phyloP scores from a whole-genome alignment of 2,113 vertebrate genomes.

The Macaca nemestrina region DNA sequence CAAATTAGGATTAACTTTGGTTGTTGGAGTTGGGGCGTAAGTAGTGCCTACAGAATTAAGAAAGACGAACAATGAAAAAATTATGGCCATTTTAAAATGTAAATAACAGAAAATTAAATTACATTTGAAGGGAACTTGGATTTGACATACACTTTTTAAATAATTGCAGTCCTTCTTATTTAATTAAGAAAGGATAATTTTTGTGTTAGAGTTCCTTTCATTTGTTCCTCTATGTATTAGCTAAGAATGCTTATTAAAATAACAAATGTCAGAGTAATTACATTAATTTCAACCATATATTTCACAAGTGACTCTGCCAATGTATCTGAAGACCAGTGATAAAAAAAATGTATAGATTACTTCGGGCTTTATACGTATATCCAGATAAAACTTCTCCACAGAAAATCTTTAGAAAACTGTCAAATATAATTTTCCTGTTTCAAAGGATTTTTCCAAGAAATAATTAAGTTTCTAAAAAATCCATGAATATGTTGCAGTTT shows the following conservation, averaged over 20 bases:
- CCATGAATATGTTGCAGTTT: not conserved
- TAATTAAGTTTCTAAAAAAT: not conserved
- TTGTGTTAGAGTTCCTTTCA: not conserved
- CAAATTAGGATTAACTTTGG: not conserved
- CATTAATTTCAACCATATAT: not conserved
- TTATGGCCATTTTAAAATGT: not conserved
- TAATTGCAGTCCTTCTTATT: not conserved
- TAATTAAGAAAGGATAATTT: not conserved
- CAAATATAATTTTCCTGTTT: not conserved
- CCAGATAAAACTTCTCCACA: not conserved
- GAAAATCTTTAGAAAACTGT: not conserved
- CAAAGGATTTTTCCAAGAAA: not conserved
- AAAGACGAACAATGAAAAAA: not conserved
- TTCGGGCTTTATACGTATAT: accelerated
- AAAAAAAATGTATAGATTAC: not conserved
- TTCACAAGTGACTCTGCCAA: slow-evolving; percentile 13
- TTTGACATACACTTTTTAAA: not conserved
- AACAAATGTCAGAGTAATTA: not conserved
- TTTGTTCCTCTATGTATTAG: not conserved
- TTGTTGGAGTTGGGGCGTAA: not conserved
- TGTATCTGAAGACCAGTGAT: not conserved
- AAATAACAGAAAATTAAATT: slow-evolving; percentile 5
- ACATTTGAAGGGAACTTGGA: not conserved
- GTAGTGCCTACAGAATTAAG: not conserved
- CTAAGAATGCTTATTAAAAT: not conserved